Evolutionary conservation across 30 jellyfish, hydroid and myxozoan genomes (phyloP).

Genomic region (Sanderia malayensis): DNA sequence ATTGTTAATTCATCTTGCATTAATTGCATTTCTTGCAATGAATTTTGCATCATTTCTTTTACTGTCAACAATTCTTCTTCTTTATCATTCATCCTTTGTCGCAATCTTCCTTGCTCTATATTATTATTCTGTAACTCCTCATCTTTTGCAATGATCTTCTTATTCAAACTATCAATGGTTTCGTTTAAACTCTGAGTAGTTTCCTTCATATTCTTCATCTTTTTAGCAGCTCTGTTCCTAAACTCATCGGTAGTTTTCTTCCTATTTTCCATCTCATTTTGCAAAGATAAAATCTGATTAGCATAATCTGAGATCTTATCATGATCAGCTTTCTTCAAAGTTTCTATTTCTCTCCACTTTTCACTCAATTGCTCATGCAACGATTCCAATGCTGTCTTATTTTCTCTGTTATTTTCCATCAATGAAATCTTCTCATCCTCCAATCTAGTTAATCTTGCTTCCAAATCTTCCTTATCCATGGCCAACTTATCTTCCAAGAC

Average conservation of each 20-base stretch:
- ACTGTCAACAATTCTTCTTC: conserved; percentile 50
- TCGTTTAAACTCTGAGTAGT: neutral
- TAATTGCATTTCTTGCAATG: conserved; percentile 42
- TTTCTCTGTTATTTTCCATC: conserved; percentile 17
- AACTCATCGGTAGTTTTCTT: conserved; percentile 10
- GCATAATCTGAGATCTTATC: neutral
- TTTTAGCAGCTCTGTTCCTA: neutral
- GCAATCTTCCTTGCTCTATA: neutral
- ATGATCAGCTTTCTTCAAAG: neutral
- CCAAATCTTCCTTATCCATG: conserved; percentile 11
- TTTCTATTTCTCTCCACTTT: neutral
- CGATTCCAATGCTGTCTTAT: conserved; percentile 21
- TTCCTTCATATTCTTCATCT: neutral
- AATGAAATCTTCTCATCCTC: neutral
- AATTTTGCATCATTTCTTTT: conserved; percentile 41
- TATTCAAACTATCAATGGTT: conserved; percentile 15
- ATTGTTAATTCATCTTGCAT: conserved; percentile 23
- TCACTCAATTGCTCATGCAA: conserved; percentile 28
- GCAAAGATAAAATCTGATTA: conserved; percentile 4
- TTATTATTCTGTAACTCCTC: conserved; percentile 20
- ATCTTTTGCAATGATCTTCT: neutral
- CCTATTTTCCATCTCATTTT: neutral
- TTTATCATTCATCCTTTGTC: conserved; percentile 36
- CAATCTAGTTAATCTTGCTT: neutral
- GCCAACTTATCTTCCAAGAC: conserved; percentile 13